Base-by-base conservation (phyloP, 2,797 vertebrate species). In the Bovichtus variegatus region DNA sequence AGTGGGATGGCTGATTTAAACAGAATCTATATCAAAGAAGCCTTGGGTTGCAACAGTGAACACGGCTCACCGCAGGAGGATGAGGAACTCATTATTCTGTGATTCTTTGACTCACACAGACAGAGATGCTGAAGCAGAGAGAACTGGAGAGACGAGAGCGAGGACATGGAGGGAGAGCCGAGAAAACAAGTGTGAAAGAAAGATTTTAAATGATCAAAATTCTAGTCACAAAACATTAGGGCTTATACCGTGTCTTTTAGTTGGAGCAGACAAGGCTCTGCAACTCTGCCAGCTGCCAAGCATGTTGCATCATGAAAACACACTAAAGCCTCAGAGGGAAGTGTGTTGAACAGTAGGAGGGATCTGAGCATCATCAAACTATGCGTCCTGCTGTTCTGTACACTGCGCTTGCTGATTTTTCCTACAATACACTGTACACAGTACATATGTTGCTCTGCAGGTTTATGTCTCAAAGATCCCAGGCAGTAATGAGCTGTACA, bases 301-400 rank as follows among this genome's bases (percentile, higher is more conserved):
- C 64, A 85, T 71, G 88, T 93, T 92, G 87, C 90, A 90, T 93
- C 91, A 90, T 90, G 90, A 88, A 92, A 90, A 92, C 81, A 89
- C 76, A 86, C 72, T 71, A 60, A 78, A 90, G 83, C 86, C 87
- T 87, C 76, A 54, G 83, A 89, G 89, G 87, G 68, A 76, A 73
- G 78, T 74, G 90, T 74, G 90, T 70, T 34, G 81, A 90, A 85
- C 89, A 89, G 87, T 83, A 74, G 90, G 87, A 74, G 58, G 84
- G 71, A 88, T 85, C 78, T 46, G 65, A 87, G 75, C 84, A 51
- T 77, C 82, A 60, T 85, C 79, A 71, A 75, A 64, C 64, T 46
- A 10, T 38, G 78, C 74, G 13, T 84, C 87, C 86, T n/a, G 60
- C 86, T 82, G 86, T 71, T 79, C 83, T n/a, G 58, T 84, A 76